These are phyloP conservation scores for Ptychoptera contaminata DNA, from an alignment of 2,888 invertebrate species.

Conservation along the genomic window DNA sequence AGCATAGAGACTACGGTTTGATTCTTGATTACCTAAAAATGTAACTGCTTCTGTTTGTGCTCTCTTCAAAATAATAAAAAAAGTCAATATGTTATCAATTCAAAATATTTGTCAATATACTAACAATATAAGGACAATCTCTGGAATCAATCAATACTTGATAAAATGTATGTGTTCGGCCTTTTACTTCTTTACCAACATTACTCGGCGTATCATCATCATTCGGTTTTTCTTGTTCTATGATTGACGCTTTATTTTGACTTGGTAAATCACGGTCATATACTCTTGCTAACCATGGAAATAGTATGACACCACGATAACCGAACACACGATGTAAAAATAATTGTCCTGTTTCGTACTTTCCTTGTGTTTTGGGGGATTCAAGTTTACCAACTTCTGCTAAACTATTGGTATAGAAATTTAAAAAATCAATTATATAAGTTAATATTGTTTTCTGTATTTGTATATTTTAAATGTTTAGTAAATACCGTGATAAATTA, in stretches of 20 bases:
- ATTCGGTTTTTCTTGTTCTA: conserved; percentile 12
- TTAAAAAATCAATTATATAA: no score
- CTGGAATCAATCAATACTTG: conserved; percentile 94
- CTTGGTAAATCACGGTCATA: conserved; percentile 80
- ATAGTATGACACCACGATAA: conserved; percentile 90
- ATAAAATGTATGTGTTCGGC: conserved; percentile 86
- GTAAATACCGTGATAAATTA: no score
- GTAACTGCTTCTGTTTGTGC: conserved; percentile 98
- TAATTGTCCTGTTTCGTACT: conserved; percentile 91
- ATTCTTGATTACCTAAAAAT: conserved; percentile 91
- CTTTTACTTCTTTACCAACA: conserved; percentile 68
- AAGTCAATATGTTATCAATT: background rate
- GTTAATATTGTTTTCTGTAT: no score
- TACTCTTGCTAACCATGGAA: conserved; percentile 92
- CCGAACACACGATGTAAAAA: conserved; percentile 95
- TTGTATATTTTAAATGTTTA: no score
- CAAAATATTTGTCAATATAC: conserved; percentile 26
- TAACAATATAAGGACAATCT: conserved; percentile 92
- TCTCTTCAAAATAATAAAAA: conserved; percentile 34
- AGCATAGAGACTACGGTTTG: conserved; percentile 85
- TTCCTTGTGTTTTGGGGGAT: conserved; percentile 65
- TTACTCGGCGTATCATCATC: conserved; percentile 1
- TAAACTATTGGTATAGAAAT: conserved; percentile 53
- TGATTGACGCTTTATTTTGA: conserved; percentile 39
- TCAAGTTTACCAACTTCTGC: conserved; percentile 90